Evolutionary conservation across 2,797 vertebrate genomes (phyloP).

Genomic region (Acanthurus lineatus): DNA sequence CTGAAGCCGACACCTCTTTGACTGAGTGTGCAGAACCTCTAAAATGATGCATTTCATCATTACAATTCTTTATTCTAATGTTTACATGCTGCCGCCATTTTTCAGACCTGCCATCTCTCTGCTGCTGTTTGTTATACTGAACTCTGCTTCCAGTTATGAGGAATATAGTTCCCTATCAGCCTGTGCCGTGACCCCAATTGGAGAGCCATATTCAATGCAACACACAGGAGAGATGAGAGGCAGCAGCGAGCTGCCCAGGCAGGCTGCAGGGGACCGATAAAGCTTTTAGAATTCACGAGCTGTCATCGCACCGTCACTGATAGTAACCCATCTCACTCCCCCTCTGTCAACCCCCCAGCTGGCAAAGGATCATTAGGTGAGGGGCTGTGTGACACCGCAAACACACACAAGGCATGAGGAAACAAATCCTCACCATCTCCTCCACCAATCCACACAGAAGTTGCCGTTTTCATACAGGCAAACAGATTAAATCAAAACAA

Average conservation of each 20-base stretch:
- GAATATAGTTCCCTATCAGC: slow-evolving; percentile 79
- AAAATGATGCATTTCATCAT: not conserved
- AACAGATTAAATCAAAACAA: slow-evolving; percentile 52
- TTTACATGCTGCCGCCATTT: slow-evolving; percentile 41
- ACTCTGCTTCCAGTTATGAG: slow-evolving; percentile 70
- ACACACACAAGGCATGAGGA: slow-evolving; percentile 21
- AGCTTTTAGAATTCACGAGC: slow-evolving; percentile 79
- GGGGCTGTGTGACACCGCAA: slow-evolving; percentile 55
- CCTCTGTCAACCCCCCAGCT: slow-evolving; percentile 63
- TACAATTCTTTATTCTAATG: slow-evolving; percentile 31
- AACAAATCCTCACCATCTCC: slow-evolving; percentile 33
- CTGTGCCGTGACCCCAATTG: slow-evolving; percentile 81
- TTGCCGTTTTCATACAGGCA: slow-evolving; percentile 26
- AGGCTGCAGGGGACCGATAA: slow-evolving; percentile 83
- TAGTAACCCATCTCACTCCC: slow-evolving; percentile 44
- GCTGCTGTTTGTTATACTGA: slow-evolving; percentile 61
- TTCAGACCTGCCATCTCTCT: slow-evolving; percentile 36
- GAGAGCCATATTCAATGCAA: slow-evolving; percentile 82
- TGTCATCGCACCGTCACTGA: slow-evolving; percentile 68
- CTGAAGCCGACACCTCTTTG: not conserved
- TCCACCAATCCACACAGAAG: slow-evolving; percentile 8
- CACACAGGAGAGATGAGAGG: slow-evolving; percentile 78
- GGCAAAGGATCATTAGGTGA: slow-evolving; percentile 59
- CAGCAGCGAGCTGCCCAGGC: slow-evolving; percentile 61
- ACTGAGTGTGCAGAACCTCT: not conserved